Conservation (phyloP, 2,113 vertebrate species). For the Semnornis frantzii region DNA sequence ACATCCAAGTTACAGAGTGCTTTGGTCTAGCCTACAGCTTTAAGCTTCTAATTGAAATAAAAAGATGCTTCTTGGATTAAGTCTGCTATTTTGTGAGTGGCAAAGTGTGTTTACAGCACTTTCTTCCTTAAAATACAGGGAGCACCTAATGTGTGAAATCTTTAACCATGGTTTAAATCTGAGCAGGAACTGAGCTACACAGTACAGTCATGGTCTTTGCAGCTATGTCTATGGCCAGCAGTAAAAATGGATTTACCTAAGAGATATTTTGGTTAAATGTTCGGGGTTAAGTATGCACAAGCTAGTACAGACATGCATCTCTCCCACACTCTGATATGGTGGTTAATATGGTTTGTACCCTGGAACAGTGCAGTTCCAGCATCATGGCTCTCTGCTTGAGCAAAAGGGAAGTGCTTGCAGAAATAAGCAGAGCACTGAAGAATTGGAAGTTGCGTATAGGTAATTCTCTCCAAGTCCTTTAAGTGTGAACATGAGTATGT, state of each 20-base stretch:
- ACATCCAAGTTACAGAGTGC: not conserved
- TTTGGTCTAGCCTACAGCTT: not conserved
- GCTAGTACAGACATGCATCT: not conserved
- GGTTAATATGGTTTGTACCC: not conserved
- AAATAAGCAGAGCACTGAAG: not conserved
- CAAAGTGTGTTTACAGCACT: not conserved
- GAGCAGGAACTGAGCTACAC: not conserved
- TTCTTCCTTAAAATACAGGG: not conserved
- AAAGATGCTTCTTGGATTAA: not conserved
- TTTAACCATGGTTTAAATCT: not conserved
- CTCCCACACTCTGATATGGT: not conserved
- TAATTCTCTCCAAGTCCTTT: not conserved
- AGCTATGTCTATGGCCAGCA: not conserved
- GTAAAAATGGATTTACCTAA: not conserved
- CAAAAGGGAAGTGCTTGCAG: not conserved
- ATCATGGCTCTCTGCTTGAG: not conserved
- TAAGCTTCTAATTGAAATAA: not conserved
- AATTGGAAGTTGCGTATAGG: not conserved
- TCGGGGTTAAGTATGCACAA: not conserved
- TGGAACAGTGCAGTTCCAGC: not conserved
- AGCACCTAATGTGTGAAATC: not conserved
- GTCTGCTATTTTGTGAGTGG: not conserved
- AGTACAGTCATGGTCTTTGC: not conserved
- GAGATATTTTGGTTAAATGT: not conserved
- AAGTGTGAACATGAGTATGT: not conserved